These are phyloP conservation scores for Tetanocera ferruginea DNA, from an alignment of 2,888 invertebrate genomes.

Conservation along the genomic window DNA sequence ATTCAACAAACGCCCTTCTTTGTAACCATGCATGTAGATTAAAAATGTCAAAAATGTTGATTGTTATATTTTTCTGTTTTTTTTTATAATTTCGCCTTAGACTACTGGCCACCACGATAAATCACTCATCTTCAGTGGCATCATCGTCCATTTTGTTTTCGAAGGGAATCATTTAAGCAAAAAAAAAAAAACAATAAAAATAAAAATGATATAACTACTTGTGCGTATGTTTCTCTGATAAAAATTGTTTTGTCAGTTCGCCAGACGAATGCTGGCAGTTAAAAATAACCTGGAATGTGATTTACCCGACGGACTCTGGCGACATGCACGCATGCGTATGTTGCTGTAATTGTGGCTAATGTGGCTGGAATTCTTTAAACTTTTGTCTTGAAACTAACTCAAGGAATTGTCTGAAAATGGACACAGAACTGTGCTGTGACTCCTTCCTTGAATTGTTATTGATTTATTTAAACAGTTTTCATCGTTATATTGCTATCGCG, in stretches of 20 bases:
- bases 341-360: slow-evolving; percentile 37
- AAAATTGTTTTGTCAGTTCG: slow-evolving; percentile 33
- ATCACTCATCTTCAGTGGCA: slow-evolving; percentile 25
- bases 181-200: slow-evolving; percentile 18
- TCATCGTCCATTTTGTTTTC: slow-evolving; percentile 35
- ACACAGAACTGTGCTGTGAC: slow-evolving; percentile 34
- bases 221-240: slow-evolving; percentile 13
- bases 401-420: slow-evolving; percentile 46
- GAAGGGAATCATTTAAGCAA: background rate
- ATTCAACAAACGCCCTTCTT: no score
- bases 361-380: slow-evolving; percentile 36
- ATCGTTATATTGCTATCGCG: slow-evolving; percentile 30
- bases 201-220: background rate
- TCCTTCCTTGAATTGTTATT: slow-evolving; percentile 50
- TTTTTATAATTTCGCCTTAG: background rate
- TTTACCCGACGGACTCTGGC: slow-evolving; percentile 46
- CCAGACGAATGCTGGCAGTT: slow-evolving; percentile 43
- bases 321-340: slow-evolving; percentile 37
- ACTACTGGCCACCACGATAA: slow-evolving; percentile 9
- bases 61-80: slow-evolving; percentile 22
- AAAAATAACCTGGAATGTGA: slow-evolving; percentile 54
- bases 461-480: slow-evolving; percentile 52
- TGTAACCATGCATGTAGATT: no score
- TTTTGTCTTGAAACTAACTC: slow-evolving; percentile 32
- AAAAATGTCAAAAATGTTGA: slow-evolving; percentile 33